These are phyloP conservation scores for Leptopilina myrica DNA, from an alignment of 2,888 invertebrate genomes.

Conservation along the genomic window DNA sequence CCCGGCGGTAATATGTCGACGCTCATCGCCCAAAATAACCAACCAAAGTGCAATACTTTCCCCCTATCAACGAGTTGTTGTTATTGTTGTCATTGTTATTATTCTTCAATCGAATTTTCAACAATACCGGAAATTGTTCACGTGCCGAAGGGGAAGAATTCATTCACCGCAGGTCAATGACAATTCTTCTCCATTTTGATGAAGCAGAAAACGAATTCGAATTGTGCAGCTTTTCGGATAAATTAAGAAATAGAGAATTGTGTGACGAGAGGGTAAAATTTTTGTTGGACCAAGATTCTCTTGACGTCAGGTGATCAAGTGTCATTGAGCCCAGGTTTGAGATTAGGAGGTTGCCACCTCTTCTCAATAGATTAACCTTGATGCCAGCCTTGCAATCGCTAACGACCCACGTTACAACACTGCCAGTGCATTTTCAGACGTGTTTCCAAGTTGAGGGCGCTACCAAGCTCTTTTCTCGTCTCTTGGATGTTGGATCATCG, in stretches of 20 bases:
- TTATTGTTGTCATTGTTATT: too few species aligned
- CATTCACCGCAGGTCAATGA: not conserved
- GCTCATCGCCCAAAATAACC: conserved; percentile 64
- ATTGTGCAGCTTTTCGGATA: too few species aligned
- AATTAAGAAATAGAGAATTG: too few species aligned
- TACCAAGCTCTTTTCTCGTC: conserved; percentile 36
- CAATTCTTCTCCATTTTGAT: not conserved
- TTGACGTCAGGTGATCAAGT: not conserved
- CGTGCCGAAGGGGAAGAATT: conserved; percentile 9
- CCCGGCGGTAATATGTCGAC: conserved; percentile 62
- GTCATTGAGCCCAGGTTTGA: conserved; percentile 19
- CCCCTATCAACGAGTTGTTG: not conserved
- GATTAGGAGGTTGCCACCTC: conserved; percentile 21
- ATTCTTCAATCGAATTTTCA: conserved; percentile 18
- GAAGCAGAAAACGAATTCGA: not conserved
- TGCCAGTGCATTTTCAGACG: conserved; percentile 31
- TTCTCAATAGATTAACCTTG: conserved; percentile 32
- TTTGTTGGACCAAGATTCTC: not conserved
- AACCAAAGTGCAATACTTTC: conserved; percentile 48
- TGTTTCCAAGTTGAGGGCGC: conserved; percentile 39
- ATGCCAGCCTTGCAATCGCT: conserved; percentile 28
- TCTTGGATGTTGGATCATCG: conserved; percentile 33
- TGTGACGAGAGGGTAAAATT: not conserved
- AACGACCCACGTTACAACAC: conserved; percentile 37
- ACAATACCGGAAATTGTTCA: conserved; percentile 43